These are phyloP conservation scores for Rhagoletis zephyria DNA, from an alignment of 1,140 invertebrate species.

Conservation along the genomic window DNA sequence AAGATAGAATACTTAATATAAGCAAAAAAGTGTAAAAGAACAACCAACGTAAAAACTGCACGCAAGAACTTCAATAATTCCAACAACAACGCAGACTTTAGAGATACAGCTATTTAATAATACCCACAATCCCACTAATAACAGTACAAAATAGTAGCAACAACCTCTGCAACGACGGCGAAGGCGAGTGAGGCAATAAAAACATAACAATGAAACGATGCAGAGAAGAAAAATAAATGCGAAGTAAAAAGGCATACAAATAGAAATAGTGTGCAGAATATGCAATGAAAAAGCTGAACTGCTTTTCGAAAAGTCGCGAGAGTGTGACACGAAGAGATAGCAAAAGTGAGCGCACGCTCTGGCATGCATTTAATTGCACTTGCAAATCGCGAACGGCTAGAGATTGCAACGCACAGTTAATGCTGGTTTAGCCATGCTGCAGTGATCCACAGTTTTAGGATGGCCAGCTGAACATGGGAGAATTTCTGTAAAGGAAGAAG, in stretches of 20 bases:
- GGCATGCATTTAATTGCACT: background rate
- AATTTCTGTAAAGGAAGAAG: no score
- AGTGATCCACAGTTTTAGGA: no score
- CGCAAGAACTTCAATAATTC: background rate
- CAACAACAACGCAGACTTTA: background rate
- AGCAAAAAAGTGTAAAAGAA: background rate
- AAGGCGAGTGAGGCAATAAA: background rate
- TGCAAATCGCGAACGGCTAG: background rate
- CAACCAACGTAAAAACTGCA: no score
- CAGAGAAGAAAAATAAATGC: background rate
- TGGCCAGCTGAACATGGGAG: no score
- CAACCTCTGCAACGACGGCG: constrained; percentile 33
- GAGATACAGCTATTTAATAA: constrained; percentile 48
- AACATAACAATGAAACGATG: constrained; percentile 1
- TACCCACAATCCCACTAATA: constrained; percentile 39
- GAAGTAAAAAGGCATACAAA: background rate
- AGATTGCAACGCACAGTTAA: no score
- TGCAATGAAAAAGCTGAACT: background rate
- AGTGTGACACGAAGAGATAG: background rate
- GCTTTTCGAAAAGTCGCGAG: background rate
- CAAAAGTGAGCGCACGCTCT: background rate
- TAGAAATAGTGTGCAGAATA: background rate
- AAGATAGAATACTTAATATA: background rate
- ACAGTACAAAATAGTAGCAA: constrained; percentile 51
- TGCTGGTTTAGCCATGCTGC: no score